Evolutionary conservation across 2,888 invertebrate genomes (phyloP), one percentile per base, ranked within the genome.

Genomic region (Mellilla xanthometata): DNA sequence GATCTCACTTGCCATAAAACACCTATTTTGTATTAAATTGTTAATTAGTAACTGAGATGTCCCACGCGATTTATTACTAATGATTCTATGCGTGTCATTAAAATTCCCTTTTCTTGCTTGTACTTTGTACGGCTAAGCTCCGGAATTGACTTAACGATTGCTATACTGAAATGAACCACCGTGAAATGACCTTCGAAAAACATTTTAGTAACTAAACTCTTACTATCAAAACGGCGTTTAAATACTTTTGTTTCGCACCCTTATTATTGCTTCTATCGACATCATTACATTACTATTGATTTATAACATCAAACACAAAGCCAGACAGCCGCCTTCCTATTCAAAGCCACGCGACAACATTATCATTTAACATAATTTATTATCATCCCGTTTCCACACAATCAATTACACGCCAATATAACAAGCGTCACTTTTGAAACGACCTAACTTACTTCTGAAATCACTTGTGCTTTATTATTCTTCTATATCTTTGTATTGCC

Each of bases 391-490:
- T n/a, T 76, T 75, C 72, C 62, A 68, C 70, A 67, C 77, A 79
- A 82, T 82, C 76, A 73, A 81, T 81, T 84, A 81, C 76, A 82
- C 76, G 68, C 76, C 73, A 72, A 80, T 81, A 72, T 23, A 32
- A 11, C n/a, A 9, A 9, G 19, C 2, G 12, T 13, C 2, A 6
- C 2, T 23, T 24, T n/a, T n/a, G 19, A 26, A 38, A 30, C 0
- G 33, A 15, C 32, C 6, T 28, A 29, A 42, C 10, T n/a, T n/a
- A n/a, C 11, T 31, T 15, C 12, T 31, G 23, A 30, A 9, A 2
- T 33, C 9, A 11, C 28, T 34, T 39, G 11, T 0, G 24, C n/a
- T 39, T n/a, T 34, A 0, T 34, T 32, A 2, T 38, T n/a, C 23
- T 13, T 9, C 15, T 15, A 13, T 15, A 28, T 28, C 7, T 10